A percentile compares a stretch with the other conserved stretches of the same genome.
These are phyloP conservation scores for Ypsolopha scabrella DNA, from an alignment of 2,888 invertebrate species.

Conservation along the genomic window DNA sequence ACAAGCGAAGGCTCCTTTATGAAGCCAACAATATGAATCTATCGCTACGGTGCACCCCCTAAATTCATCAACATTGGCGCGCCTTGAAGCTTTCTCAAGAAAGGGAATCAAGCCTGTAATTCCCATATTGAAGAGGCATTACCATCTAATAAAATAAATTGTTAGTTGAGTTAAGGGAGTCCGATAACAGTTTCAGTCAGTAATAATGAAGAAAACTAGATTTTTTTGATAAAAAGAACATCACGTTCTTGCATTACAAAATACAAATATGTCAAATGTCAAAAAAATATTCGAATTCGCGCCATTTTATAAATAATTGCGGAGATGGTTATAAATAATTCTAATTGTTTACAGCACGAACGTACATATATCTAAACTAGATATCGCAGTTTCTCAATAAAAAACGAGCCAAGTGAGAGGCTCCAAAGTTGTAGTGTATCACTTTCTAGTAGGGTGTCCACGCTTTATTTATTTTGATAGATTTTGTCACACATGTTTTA, in stretches of 20 bases:
- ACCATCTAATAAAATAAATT: neutral
- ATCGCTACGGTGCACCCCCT: slow-evolving; percentile 84
- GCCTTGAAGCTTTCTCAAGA: slow-evolving; percentile 84
- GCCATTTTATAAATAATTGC: neutral
- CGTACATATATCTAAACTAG: too few species aligned
- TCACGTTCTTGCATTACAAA: neutral
- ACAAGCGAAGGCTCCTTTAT: slow-evolving; percentile 95
- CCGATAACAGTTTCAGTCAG: neutral
- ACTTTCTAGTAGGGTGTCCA: too few species aligned
- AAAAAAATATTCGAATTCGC: neutral
- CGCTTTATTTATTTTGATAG: too few species aligned
- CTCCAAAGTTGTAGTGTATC: too few species aligned
- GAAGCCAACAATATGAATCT: slow-evolving; percentile 97
- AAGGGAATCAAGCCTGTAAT: slow-evolving; percentile 93
- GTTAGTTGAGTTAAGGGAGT: neutral
- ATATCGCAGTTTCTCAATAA: too few species aligned
- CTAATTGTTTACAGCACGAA: too few species aligned
- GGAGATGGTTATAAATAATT: neutral
- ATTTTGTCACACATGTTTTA: too few species aligned
- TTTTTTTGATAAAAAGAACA: neutral
- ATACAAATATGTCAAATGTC: neutral
- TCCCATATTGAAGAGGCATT: slow-evolving; percentile 77
- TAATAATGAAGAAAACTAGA: neutral
- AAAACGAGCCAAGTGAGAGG: too few species aligned
- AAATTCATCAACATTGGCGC: slow-evolving; percentile 80